Percentiles rank a stretch among this genome's conserved stretches.
phyloP scores from a whole-genome alignment of 2,888 invertebrate species.

The Mesorhabditis belari region DNA sequence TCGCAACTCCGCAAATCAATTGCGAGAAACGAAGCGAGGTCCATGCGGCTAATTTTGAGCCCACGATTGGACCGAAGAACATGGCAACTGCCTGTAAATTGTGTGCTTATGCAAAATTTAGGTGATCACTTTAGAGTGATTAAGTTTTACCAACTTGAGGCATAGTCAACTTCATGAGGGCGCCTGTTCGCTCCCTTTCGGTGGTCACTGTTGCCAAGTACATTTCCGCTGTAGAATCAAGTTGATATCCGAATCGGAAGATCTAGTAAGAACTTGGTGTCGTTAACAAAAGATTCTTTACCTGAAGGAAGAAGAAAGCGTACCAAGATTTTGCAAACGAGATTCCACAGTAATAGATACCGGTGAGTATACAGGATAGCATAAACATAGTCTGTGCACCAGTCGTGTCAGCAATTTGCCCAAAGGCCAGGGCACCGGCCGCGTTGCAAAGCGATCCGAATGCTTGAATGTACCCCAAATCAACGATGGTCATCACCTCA shows the following conservation, averaged over 20 bases:
- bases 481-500: conserved; percentile 48
- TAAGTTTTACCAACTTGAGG: conserved; percentile 32
- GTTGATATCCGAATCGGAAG: conserved; percentile 50
- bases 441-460: conserved; percentile 51
- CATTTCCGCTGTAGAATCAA: conserved; percentile 52
- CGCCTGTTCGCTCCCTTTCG: conserved; percentile 48
- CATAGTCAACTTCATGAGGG: conserved; percentile 46
- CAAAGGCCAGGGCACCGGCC: conserved; percentile 46
- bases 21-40: conserved; percentile 43
- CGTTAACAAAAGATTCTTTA: no score
- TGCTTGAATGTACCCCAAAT: conserved; percentile 51
- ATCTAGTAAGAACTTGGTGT: no score
- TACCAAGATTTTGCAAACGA: conserved; percentile 40
- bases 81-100: conserved; percentile 32
- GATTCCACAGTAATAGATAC: conserved; percentile 49
- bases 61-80: conserved; percentile 47
- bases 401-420: conserved; percentile 48
- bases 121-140: background rate
- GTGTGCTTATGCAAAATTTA: background rate
- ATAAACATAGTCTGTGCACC: conserved; percentile 51
- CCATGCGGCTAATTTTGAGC: conserved; percentile 48
- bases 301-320: conserved; percentile 49
- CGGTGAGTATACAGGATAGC: conserved; percentile 41
- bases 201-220: conserved; percentile 52
- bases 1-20: conserved; percentile 40